Percentiles rank a stretch among this genome's conserved stretches.
Conservation (phyloP, 2,888 invertebrate species). For the Ischnura elegans region DNA sequence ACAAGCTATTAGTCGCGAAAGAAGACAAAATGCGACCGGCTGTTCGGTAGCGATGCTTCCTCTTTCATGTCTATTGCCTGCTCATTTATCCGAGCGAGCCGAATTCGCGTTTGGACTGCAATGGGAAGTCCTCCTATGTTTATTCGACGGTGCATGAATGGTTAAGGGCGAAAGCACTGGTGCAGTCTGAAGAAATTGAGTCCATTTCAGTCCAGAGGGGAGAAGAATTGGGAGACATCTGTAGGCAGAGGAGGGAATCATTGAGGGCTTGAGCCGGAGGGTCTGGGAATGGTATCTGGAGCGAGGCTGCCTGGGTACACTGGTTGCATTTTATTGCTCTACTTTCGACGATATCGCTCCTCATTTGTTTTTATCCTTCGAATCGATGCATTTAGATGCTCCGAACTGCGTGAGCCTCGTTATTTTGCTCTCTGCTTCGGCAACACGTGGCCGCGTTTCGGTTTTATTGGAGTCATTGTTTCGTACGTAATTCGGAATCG, state of each 20-base stretch:
- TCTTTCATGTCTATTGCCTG: no score
- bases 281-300: background rate
- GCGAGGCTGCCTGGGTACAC: background rate
- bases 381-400: background rate
- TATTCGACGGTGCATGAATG: background rate
- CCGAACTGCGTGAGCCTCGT: background rate
- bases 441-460: slow-evolving; percentile 19
- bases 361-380: background rate
- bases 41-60: no score
- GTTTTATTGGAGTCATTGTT: background rate
- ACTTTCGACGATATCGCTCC: background rate
- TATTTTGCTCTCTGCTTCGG: background rate
- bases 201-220: background rate
- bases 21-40: no score
- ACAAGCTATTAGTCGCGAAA: no score
- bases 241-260: no score
- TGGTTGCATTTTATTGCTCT: background rate
- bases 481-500: slow-evolving; percentile 2
- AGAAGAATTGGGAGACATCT: background rate
- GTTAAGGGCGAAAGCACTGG: background rate
- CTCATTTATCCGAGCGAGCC: background rate
- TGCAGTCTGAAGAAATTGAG: background rate
- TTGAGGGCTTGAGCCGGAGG: background rate
- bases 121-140: background rate
- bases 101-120: background rate